Percentiles rank a stretch among this genome's conserved stretches.
Conservation (phyloP, 2,888 invertebrate species). For the Neoascia interrupta region DNA sequence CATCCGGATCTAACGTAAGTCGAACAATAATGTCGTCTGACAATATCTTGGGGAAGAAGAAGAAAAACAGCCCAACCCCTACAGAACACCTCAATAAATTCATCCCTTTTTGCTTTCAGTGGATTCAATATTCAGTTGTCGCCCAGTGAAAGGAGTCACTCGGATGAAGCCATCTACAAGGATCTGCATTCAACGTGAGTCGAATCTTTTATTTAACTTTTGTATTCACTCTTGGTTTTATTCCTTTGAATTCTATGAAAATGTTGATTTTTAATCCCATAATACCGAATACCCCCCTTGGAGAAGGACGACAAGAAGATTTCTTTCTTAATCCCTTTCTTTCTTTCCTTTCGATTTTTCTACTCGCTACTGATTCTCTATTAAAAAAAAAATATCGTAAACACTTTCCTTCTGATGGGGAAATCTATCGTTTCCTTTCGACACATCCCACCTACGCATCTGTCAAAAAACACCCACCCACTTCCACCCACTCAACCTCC, state of each 20-base stretch:
- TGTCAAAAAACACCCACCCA: constrained; percentile 15
- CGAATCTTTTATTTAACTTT: constrained; percentile 58
- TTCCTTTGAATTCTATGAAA: constrained; percentile 14
- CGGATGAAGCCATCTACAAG: constrained; percentile 92
- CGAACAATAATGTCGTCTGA: constrained; percentile 4
- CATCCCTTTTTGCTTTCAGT: constrained; percentile 80
- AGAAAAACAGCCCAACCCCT: too few relatives aligned
- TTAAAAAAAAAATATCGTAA: constrained; percentile 6
- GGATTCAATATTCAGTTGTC: constrained; percentile 87
- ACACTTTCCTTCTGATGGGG: constrained; percentile 28
- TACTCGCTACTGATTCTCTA: constrained; percentile 5
- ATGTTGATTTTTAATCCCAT: constrained; percentile 18
- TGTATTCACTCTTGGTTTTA: constrained; percentile 13
- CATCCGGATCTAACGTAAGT: constrained; percentile 86
- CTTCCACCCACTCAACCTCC: background rate
- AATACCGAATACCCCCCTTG: background rate
- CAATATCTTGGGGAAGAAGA: background rate
- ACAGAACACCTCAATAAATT: background rate
- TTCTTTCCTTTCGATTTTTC: constrained; percentile 41
- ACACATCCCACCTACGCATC: constrained; percentile 13
- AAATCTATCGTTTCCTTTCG: constrained; percentile 25
- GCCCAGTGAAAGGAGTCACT: constrained; percentile 83
- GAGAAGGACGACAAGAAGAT: constrained; percentile 10
- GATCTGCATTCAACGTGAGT: constrained; percentile 91
- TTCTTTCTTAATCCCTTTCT: constrained; percentile 28